A percentile compares a stretch with the other conserved stretches of the same genome.
phyloP scores from a whole-genome alignment of 2,113 vertebrate genomes.

The Phalacrocorax aristotelis region DNA sequence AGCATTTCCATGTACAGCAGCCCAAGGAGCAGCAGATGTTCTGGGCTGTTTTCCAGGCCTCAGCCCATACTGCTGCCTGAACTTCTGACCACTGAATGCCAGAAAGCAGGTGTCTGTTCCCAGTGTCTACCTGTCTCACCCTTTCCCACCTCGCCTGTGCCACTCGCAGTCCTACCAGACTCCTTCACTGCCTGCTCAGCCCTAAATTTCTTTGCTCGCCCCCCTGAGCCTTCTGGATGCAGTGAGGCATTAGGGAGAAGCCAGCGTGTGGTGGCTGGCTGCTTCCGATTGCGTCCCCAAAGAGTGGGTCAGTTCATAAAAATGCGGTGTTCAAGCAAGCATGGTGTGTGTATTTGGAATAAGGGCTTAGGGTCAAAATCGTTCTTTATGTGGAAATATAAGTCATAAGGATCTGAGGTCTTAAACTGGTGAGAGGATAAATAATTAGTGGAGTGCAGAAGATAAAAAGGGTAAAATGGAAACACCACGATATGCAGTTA shows the following conservation, averaged over 20 bases:
- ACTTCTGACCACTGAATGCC: background rate
- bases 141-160: background rate
- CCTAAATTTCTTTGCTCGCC: background rate
- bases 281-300: background rate
- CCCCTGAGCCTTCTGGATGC: background rate
- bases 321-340: background rate
- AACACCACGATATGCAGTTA: background rate
- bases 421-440: background rate
- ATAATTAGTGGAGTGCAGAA: background rate
- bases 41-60: background rate
- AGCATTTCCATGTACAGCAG: background rate
- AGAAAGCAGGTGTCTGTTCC: background rate
- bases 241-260: background rate
- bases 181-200: background rate
- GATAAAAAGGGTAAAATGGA: background rate
- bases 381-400: background rate
- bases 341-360: fast-evolving
- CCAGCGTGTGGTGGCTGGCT: background rate
- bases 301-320: background rate
- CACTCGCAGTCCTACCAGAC: background rate
- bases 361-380: background rate
- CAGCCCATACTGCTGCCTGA: slow-evolving; percentile 27
- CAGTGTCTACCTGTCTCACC: background rate
- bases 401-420: background rate
- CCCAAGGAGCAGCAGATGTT: slow-evolving; percentile 16